Evolutionary conservation across 1,140 invertebrate genomes (phyloP), one percentile per base, ranked within the genome.

Genomic region (Platyscapa corneri): DNA sequence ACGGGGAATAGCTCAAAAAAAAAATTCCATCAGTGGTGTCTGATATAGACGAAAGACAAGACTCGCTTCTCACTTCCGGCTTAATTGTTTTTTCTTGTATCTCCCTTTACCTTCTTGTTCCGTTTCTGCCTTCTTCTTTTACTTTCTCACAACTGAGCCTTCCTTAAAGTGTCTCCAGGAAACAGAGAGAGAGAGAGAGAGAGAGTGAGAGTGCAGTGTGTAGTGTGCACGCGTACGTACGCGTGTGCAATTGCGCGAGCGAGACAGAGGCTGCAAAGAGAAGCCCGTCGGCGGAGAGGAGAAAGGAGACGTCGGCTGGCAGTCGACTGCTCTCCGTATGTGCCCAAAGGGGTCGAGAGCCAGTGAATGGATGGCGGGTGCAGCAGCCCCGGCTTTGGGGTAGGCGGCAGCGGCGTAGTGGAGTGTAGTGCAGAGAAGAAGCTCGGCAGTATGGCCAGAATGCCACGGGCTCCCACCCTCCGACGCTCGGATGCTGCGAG

Each of bases 401-500:
- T 53, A 53, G 49, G 49, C 49, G 16, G 49, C 49, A 53, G 16
- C 49, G 18, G 16, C 18, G 56, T 27, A 27, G 20, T 60, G 49
- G 49, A 53, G 56, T 49, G 65, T 46, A 81, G 64, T 37, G 30
- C 53, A 72, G 79, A 70, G 64, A 81, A 67, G 64, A 46, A 70
- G 79, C 32, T 42, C 32, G 32, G 65, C 0, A 34, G 65, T 34
- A 34, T 16, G 30, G 70, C 37, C 70, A 42, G 34, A 67, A 42
- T 42, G 14, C 49, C 74, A 20, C 74, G 8, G 46, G 16, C 74
- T 27, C 7, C 88, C 91, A 88, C 91, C 88, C 89, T 27, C 10
- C 56, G 23, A 60, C 56, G 5, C 56, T 60, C 88, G 90, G 90
- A 92, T 91, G 89, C 90, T 91, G 90, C 86, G 88, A 89, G 89